Conservation (phyloP, 1,140 invertebrate genomes). For the Samia ricini region DNA sequence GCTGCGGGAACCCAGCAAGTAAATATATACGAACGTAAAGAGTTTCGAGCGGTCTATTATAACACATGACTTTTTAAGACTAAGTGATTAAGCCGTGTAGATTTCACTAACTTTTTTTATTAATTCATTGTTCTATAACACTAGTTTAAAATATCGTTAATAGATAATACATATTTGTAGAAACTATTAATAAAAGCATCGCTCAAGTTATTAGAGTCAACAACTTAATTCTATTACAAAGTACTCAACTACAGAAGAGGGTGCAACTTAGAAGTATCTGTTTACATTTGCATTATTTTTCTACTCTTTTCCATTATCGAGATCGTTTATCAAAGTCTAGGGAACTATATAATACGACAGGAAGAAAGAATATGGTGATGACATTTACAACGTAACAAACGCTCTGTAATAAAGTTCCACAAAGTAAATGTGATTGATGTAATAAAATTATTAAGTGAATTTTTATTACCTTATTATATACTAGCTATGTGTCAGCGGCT, state of each 20-base stretch:
- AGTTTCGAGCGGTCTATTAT: too few relatives aligned
- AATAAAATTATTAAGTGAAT: neutral
- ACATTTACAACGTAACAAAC: constrained; percentile 6
- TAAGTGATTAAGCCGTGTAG: too few relatives aligned
- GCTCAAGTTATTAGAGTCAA: too few relatives aligned
- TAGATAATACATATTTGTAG: too few relatives aligned
- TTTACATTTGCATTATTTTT: constrained; percentile 5
- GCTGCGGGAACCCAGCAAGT: too few relatives aligned
- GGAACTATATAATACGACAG: constrained; percentile 12
- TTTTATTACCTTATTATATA: too few relatives aligned
- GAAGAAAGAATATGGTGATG: constrained; percentile 2
- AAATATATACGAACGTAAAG: too few relatives aligned
- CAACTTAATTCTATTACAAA: neutral
- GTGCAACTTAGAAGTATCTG: neutral
- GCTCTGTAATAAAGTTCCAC: constrained; percentile 8
- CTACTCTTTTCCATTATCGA: constrained; percentile 5
- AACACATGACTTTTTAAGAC: too few relatives aligned
- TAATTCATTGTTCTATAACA: too few relatives aligned
- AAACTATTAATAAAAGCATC: neutral
- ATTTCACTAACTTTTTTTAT: too few relatives aligned
- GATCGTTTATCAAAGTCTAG: constrained; percentile 15
- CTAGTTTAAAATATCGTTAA: too few relatives aligned
- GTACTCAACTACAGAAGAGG: neutral
- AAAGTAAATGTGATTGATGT: constrained; percentile 3
- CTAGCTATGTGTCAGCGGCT: too few relatives aligned